Evolutionary conservation across 2,113 vertebrate genomes (phyloP).

Genomic region (Psephotus haematonotus): DNA sequence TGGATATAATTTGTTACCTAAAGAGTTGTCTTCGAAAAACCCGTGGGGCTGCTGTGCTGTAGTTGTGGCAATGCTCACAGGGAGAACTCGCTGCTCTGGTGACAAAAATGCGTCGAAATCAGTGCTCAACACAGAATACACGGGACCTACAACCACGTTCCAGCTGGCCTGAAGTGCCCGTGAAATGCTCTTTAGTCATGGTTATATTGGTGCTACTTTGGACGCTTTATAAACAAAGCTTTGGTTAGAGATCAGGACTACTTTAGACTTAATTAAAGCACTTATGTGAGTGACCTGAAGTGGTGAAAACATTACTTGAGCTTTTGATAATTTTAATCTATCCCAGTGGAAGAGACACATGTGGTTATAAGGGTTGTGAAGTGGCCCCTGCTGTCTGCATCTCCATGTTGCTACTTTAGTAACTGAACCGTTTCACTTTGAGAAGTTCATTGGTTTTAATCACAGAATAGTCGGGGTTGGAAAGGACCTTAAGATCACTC

Average conservation of each 20-base stretch:
- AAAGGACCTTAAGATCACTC: background rate
- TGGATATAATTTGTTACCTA: background rate
- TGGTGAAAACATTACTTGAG: background rate
- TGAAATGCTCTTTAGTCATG: background rate
- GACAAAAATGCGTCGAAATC: background rate
- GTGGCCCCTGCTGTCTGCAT: background rate
- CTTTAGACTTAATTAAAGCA: background rate
- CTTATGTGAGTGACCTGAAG: rapidly evolving
- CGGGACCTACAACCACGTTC: rapidly evolving
- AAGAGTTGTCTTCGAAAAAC: background rate
- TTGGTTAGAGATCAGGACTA: background rate
- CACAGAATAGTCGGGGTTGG: background rate
- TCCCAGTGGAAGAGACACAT: background rate
- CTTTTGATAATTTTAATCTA: background rate
- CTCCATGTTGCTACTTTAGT: background rate
- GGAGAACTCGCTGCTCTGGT: background rate
- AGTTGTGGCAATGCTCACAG: rapidly evolving
- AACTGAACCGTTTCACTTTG: background rate
- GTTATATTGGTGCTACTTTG: rapidly evolving
- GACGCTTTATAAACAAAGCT: background rate
- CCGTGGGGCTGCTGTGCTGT: background rate
- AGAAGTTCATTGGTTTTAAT: background rate
- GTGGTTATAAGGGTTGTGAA: rapidly evolving
- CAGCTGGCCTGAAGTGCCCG: background rate
- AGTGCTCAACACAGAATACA: rapidly evolving